Evolutionary conservation across 2,797 vertebrate species (phyloP).

Genomic region (Salarias fasciatus): DNA sequence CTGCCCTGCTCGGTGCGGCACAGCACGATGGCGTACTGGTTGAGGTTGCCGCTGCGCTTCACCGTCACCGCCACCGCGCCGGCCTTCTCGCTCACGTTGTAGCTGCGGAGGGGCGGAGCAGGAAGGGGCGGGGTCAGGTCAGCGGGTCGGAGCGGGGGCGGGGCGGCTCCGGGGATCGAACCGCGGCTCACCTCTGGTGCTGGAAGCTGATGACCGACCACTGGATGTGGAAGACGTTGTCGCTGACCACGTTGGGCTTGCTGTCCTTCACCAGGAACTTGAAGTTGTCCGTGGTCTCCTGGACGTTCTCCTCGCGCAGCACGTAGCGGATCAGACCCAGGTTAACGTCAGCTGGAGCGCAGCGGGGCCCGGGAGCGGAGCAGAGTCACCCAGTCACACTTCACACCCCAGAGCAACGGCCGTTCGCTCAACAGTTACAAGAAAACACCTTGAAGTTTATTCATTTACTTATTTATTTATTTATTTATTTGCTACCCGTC

Average conservation of each 20-base stretch:
- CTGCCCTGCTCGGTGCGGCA: slow-evolving; percentile 91
- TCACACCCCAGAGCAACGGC: too few relatives aligned
- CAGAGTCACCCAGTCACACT: too few relatives aligned
- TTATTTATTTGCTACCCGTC: too few relatives aligned
- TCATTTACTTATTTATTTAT: too few relatives aligned
- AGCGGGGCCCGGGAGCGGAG: too few relatives aligned
- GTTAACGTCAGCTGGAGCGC: slow-evolving; percentile 91
- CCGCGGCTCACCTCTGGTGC: slow-evolving; percentile 82
- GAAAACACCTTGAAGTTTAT: too few relatives aligned
- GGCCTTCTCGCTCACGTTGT: slow-evolving; percentile 89
- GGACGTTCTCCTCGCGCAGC: slow-evolving; percentile 83
- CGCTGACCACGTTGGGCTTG: slow-evolving; percentile 90
- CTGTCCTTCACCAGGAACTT: slow-evolving; percentile 95
- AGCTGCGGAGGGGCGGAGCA: slow-evolving; percentile 88
- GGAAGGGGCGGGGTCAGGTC: too few relatives aligned
- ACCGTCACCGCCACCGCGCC: slow-evolving; percentile 89
- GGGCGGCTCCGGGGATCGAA: too few relatives aligned
- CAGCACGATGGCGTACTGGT: slow-evolving; percentile 94
- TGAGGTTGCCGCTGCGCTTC: slow-evolving; percentile 91
- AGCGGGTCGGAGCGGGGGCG: too few relatives aligned
- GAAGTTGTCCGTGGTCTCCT: slow-evolving; percentile 91
- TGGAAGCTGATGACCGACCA: slow-evolving; percentile 97
- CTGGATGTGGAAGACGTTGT: slow-evolving; percentile 94
- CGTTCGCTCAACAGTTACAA: too few relatives aligned
- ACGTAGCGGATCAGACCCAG: slow-evolving; percentile 91